A percentile compares a stretch with the other conserved stretches of the same genome.
Evolutionary conservation across 2,797 vertebrate species (phyloP).

Genomic region (Huso huso): DNA sequence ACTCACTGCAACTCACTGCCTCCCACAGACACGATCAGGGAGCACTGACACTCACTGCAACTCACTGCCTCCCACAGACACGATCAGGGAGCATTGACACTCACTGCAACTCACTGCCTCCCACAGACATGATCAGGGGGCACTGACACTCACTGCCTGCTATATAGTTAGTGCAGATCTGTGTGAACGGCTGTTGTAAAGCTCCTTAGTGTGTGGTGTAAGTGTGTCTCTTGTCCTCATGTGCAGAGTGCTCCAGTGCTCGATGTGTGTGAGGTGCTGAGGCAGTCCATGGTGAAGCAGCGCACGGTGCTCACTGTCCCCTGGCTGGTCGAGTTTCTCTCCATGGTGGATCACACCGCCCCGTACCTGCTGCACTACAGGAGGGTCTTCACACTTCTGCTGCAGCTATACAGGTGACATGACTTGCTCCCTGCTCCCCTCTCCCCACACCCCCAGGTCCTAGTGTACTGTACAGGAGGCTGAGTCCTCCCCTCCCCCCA

Average conservation of each 20-base stretch:
- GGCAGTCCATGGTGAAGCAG: conserved; percentile 58
- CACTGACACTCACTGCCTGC: too few species aligned
- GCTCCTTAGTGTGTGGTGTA: background rate
- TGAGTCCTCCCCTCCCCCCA: too few species aligned
- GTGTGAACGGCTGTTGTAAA: background rate
- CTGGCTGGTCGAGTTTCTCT: conserved; percentile 95
- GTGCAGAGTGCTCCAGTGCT: conserved; percentile 74
- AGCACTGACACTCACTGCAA: too few species aligned
- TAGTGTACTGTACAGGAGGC: too few species aligned
- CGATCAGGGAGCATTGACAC: too few species aligned
- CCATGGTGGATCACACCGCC: conserved; percentile 79
- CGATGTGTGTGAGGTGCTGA: conserved; percentile 77
- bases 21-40: too few species aligned
- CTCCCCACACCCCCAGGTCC: too few species aligned
- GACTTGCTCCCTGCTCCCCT: conserved; percentile 3
- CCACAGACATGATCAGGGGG: too few species aligned
- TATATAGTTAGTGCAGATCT: background rate
- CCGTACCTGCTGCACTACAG: conserved; percentile 83
- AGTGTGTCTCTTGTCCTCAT: background rate
- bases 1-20: too few species aligned
- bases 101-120: too few species aligned
- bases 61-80: too few species aligned
- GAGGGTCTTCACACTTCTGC: conserved; percentile 65
- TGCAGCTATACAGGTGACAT: conserved; percentile 78
- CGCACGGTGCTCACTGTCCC: conserved; percentile 83